Conservation (phyloP, 2,888 invertebrate species). For the Dendrolimus pini region DNA sequence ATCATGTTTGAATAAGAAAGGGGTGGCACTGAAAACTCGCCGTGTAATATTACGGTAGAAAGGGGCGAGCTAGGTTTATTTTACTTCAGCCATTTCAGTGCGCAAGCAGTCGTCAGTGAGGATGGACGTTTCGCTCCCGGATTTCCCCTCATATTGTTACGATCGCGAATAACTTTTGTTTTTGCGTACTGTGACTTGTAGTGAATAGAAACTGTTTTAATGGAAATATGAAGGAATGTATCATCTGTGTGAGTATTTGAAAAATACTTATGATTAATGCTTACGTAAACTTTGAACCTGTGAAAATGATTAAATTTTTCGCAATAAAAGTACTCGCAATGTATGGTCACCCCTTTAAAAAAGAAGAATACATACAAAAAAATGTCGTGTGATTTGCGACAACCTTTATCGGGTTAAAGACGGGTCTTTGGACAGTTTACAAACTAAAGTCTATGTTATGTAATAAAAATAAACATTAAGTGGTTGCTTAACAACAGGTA, state of each 20-base stretch:
- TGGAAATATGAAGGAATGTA: slow-evolving; percentile 5
- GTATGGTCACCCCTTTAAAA: too few species aligned
- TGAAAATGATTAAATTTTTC: too few species aligned
- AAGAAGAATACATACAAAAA: too few species aligned
- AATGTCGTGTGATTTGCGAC: too few species aligned
- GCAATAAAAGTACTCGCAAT: too few species aligned
- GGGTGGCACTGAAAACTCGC: slow-evolving; percentile 16
- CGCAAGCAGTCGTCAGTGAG: slow-evolving; percentile 30
- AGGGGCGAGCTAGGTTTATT: slow-evolving; percentile 35
- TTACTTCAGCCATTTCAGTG: slow-evolving; percentile 53
- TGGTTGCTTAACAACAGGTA: too few species aligned
- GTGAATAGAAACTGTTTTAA: slow-evolving; percentile 3
- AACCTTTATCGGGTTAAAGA: too few species aligned
- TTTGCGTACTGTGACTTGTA: not conserved
- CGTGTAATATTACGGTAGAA: slow-evolving; percentile 62
- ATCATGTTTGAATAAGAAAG: slow-evolving; percentile 9
- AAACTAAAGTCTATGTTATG: too few species aligned
- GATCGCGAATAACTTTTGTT: slow-evolving; percentile 37
- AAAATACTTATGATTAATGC: not conserved
- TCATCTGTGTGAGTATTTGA: not conserved
- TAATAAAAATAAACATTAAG: too few species aligned
- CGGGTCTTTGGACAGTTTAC: too few species aligned
- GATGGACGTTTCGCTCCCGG: slow-evolving; percentile 28
- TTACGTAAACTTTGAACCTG: slow-evolving; percentile 2
- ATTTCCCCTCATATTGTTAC: slow-evolving; percentile 22